Evolutionary conservation across 2,888 invertebrate species (phyloP), one percentile per base, ranked within the genome.

Genomic region (Coenonympha arcania): DNA sequence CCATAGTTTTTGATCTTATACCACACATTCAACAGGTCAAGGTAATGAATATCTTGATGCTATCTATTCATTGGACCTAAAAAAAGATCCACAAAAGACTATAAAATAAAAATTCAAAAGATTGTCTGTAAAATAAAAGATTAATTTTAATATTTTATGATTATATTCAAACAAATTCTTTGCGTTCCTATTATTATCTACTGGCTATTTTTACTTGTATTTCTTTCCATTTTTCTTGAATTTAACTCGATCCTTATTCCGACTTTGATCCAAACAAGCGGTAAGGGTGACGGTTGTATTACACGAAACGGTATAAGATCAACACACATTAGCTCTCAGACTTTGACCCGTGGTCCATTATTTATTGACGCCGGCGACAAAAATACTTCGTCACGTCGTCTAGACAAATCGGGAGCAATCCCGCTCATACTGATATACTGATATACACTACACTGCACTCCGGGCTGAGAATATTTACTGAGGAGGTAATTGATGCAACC

Each of bases 321-420:
- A 77, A 79, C 79, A 79, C 74, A 81, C 73, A 79, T 81, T 79
- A 73, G 78, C 78, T 79, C 69, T 78, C 74, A 76, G 76, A 72
- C 76, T 72, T 70, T 72, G 74, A 74, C 69, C 67, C 65, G 65
- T 54, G 54, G 58, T 61, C 59, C 79, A 79, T 82, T 83, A 81
- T 68, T 73, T 82, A 83, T 83, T 77, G 80, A 83, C 68, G 70
- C 60, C 52, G 60, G 56, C 63, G 73, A 71, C 79, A 81, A 80
- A 83, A 81, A 82, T 81, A 83, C 76, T 69, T 73, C 68, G 71
- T 69, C 74, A 57, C 50, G 58, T 56, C 53, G 52, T 48, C 52
- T 48, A 50, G 56, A 54, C 56, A 54, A 48, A 54, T 54, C 51
- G 46, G 51, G 46, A 49, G 36, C 40, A 40, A 49, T 46, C 39